A percentile compares a stretch with the other conserved stretches of the same genome.
Evolutionary conservation across 2,797 vertebrate species (phyloP).

Genomic region (Prionace glauca): DNA sequence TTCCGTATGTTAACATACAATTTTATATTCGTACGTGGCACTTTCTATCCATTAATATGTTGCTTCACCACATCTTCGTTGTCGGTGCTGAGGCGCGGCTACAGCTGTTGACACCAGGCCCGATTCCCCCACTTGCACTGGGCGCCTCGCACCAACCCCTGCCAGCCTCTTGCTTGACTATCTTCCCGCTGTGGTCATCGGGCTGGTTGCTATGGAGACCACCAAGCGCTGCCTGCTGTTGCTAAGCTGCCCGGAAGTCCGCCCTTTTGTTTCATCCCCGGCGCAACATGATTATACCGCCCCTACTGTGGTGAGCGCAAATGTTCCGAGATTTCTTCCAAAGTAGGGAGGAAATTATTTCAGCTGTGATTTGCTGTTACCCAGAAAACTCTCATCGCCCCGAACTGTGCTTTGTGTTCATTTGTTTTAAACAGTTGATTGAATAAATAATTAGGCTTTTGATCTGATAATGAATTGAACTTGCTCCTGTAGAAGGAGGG

Average conservation of each 20-base stretch:
- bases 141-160: not conserved
- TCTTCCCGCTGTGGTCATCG: not conserved
- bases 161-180: not conserved
- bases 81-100: not conserved
- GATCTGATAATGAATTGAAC: not conserved
- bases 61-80: not conserved
- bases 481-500: not conserved
- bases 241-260: not conserved
- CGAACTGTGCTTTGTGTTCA: not conserved
- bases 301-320: not conserved
- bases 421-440: not conserved
- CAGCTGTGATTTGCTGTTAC: not conserved
- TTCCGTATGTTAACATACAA: not conserved
- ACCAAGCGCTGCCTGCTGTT: not conserved
- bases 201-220: not conserved
- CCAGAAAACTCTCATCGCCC: not conserved
- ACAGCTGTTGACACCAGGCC: not conserved
- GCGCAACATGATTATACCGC: not conserved
- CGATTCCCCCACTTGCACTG: not conserved
- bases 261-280: not conserved
- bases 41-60: not conserved
- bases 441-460: not conserved
- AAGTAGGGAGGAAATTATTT: too few relatives aligned
- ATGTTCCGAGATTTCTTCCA: not conserved
- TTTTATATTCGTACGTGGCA: not conserved